These are phyloP conservation scores for Xestia sexstrigata DNA, from an alignment of 2,888 invertebrate genomes.

Conservation along the genomic window DNA sequence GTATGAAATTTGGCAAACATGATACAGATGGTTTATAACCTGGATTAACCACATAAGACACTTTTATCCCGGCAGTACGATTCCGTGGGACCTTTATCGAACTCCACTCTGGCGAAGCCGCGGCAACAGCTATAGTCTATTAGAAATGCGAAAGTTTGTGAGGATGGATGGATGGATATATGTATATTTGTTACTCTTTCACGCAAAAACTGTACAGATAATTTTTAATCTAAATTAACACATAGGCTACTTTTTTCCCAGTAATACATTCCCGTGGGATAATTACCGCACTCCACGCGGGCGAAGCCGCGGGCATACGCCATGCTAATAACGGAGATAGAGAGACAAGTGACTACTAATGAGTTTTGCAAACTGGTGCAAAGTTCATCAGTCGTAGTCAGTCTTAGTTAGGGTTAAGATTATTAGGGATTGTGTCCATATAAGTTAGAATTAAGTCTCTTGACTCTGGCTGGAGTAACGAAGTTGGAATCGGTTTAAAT, in stretches of 20 bases:
- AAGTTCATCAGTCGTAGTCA: background rate
- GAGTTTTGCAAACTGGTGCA: conserved; percentile 12
- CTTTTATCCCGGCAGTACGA: too few relatives aligned
- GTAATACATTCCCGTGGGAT: background rate
- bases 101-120: too few relatives aligned
- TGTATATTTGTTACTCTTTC: background rate
- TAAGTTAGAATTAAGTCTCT: conserved; percentile 5
- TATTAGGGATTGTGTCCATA: background rate
- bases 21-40: too few relatives aligned
- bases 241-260: background rate
- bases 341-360: conserved; percentile 4
- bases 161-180: background rate
- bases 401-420: conserved; percentile 19
- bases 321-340: conserved; percentile 3
- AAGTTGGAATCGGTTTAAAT: conserved; percentile 31
- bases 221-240: background rate
- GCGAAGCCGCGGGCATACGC: background rate
- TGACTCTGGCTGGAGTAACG: background rate
- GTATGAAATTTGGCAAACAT: too few relatives aligned
- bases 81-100: too few relatives aligned
- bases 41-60: too few relatives aligned
- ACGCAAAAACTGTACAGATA: background rate
- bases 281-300: background rate
- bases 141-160: background rate
- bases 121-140: background rate